Percentiles rank a stretch among this genome's conserved stretches.
Evolutionary conservation across 2,113 vertebrate species (phyloP).

Genomic region (Passer montanus): DNA sequence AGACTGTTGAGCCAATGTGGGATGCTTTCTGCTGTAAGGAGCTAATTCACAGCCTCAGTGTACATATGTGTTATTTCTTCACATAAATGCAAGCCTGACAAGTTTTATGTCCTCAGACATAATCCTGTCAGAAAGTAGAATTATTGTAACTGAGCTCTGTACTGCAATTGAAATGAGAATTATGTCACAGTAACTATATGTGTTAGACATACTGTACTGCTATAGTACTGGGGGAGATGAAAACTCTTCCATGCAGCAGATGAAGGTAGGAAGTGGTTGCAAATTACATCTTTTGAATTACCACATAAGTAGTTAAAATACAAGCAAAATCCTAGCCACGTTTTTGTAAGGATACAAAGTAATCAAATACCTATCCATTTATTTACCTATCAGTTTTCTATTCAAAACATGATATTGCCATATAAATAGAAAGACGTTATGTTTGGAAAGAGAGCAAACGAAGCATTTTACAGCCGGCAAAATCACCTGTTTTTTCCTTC

Average conservation of each 20-base stretch:
- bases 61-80: background rate
- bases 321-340: background rate
- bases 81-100: background rate
- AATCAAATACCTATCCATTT: background rate
- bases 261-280: background rate
- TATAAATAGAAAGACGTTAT: background rate
- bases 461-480: background rate
- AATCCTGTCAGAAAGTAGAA: background rate
- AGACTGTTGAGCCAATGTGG: background rate
- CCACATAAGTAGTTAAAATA: background rate
- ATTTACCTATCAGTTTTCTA: background rate
- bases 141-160: background rate
- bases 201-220: background rate
- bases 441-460: background rate
- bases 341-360: background rate
- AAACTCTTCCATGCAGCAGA: background rate
- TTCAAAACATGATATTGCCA: background rate
- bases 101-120: background rate
- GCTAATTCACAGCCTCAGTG: background rate
- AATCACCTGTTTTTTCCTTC: background rate
- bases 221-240: background rate
- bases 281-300: background rate
- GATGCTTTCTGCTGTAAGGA: background rate
- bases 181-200: background rate
- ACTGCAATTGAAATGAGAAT: background rate